These are phyloP conservation scores for Scaptomyza hsui DNA, from an alignment of 1,140 invertebrate genomes.

Conservation along the genomic window DNA sequence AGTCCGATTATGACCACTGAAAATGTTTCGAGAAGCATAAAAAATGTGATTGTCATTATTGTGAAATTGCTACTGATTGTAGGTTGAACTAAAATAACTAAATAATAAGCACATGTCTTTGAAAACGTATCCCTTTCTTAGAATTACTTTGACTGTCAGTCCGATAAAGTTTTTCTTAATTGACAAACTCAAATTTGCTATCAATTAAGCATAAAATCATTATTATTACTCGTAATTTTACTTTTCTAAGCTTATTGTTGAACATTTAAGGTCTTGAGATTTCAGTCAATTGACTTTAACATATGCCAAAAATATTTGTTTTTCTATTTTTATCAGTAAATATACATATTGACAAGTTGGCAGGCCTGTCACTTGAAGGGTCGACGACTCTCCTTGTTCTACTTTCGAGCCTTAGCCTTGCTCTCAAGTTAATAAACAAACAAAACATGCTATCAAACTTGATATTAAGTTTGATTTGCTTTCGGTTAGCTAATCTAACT, in stretches of 20 bases:
- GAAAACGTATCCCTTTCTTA: too few species aligned
- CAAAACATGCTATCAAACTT: slow-evolving; percentile 1
- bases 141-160: too few species aligned
- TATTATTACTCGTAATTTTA: background rate
- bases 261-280: background rate
- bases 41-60: background rate
- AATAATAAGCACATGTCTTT: too few species aligned
- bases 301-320: background rate
- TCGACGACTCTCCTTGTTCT: background rate
- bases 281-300: slow-evolving; percentile 2
- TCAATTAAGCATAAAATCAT: background rate
- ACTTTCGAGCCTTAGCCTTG: background rate
- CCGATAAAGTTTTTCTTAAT: too few species aligned
- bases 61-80: slow-evolving; percentile 15
- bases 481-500: background rate
- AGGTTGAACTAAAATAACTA: too few species aligned
- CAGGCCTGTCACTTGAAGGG: background rate
- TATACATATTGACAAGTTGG: slow-evolving; percentile 1
- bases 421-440: too few species aligned
- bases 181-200: background rate
- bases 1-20: background rate
- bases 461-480: background rate
- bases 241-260: background rate
- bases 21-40: too few species aligned
- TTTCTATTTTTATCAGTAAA: background rate